Percentiles rank a stretch among this genome's conserved stretches.
phyloP scores from a whole-genome alignment of 2,113 vertebrate species.

The Pseudorasbora parva region DNA sequence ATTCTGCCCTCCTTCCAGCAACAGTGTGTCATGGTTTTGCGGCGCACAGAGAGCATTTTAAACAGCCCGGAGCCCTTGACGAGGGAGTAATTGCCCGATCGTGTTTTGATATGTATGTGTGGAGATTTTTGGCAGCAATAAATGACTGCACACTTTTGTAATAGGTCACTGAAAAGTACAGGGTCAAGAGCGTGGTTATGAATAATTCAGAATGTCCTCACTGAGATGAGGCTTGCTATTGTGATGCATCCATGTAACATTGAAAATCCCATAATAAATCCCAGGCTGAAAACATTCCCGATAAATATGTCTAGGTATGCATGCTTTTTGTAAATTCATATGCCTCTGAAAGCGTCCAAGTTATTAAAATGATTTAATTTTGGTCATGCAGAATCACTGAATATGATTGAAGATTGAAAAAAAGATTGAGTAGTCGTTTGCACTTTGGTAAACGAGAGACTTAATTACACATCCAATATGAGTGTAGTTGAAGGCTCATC shows the following conservation, averaged over 20 bases:
- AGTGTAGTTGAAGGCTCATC: slow-evolving; percentile 54
- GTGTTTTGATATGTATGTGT: slow-evolving; percentile 42
- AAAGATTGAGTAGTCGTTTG: slow-evolving; percentile 49
- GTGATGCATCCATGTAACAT: background rate
- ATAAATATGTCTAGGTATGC: background rate
- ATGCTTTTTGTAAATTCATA: background rate
- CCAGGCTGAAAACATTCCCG: background rate
- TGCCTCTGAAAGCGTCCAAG: background rate
- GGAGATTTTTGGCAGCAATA: slow-evolving; percentile 30
- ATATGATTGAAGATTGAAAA: slow-evolving; percentile 1
- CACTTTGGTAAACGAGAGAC: slow-evolving; percentile 34
- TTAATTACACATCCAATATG: slow-evolving; percentile 61
- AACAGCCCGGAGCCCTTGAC: slow-evolving; percentile 39
- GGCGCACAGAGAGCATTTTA: slow-evolving; percentile 38
- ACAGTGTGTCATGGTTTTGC: slow-evolving; percentile 17
- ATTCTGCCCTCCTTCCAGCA: slow-evolving; percentile 32
- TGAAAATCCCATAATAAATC: background rate
- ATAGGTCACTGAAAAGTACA: slow-evolving; percentile 29
- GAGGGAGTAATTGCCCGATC: slow-evolving; percentile 33
- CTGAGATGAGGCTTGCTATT: background rate
- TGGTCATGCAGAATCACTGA: background rate
- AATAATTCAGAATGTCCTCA: slow-evolving; percentile 44
- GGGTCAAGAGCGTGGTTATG: slow-evolving; percentile 20
- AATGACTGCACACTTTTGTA: slow-evolving; percentile 34
- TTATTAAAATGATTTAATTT: background rate